Base-by-base conservation (phyloP, 2,797 vertebrate species). In the Astyanax mexicanus region DNA sequence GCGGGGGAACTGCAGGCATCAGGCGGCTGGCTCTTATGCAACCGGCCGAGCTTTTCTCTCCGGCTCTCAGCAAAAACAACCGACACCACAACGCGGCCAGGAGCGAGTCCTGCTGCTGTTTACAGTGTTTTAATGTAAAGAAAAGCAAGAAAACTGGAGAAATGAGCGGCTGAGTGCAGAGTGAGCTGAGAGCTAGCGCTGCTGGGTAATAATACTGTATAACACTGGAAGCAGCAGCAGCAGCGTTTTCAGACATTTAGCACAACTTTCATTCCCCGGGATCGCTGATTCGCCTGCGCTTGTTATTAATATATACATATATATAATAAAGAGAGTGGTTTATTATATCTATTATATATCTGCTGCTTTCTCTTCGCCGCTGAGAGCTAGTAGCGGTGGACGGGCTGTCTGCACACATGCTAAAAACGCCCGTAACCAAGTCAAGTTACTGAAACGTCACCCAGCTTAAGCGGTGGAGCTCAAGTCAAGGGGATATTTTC, bases 371-470 rank as follows among this genome's bases (percentile, higher is more conserved):
- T n/a, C n/a, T n/a, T n/a, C n/a, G n/a, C n/a, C n/a, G n/a, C 1
- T n/a, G 44, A 7, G 19, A 49, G 47, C n/a, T n/a, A n/a, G n/a
- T n/a, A n/a, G n/a, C n/a, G n/a, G n/a, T 19, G 21, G 17, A 11
- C 8, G 47, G 83, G 84, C 81, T 77, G 61, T 21, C 0, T 44
- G 84, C 76, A 87, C 90, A 86, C 89, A 88, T 88, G 89, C 84
- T 81, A 84, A 83, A 82, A 80, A 58, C 88, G 82, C 84, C 86
- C 82, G 88, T 78, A 78, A 89, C 86, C 91, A 89, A 92, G 91
- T 93, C 90, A 93, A 94, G 91, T 94, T 93, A 90, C 88, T 84
- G 88, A 87, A 84, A 91, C 93, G 92, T 92, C 92, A 91, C n/a
- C n/a, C 91, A 83, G 91, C 89, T 88, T 78, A 86, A 89, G 90